These are phyloP conservation scores for Oscheius sp. DNA, from an alignment of 2,888 invertebrate species.

Conservation along the genomic window DNA sequence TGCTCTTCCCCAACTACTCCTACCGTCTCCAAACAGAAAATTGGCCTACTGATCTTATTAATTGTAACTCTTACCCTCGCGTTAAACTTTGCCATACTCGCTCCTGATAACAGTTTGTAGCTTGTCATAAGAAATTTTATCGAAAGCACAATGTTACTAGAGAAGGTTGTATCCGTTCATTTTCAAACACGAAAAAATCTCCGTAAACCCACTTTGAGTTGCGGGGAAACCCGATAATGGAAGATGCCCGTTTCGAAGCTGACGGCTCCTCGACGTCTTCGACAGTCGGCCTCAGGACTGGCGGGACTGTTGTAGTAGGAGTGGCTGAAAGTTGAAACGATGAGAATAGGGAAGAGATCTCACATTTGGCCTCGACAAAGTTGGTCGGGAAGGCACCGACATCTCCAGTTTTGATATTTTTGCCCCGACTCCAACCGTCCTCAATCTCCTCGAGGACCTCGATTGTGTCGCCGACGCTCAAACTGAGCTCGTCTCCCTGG, in stretches of 20 bases:
- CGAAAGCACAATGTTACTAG: too few relatives aligned
- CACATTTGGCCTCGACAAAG: slow-evolving; percentile 80
- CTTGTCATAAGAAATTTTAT: too few relatives aligned
- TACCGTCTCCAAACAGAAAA: too few relatives aligned
- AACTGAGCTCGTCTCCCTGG: slow-evolving; percentile 90
- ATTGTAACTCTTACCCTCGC: too few relatives aligned
- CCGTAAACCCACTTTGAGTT: not conserved
- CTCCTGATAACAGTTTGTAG: too few relatives aligned
- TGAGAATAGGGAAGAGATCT: not conserved
- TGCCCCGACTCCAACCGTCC: slow-evolving; percentile 82
- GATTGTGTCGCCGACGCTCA: slow-evolving; percentile 88
- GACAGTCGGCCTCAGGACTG: slow-evolving; percentile 12
- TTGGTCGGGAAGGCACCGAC: slow-evolving; percentile 95
- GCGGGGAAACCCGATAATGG: slow-evolving; percentile 37
- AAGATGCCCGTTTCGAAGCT: slow-evolving; percentile 53
- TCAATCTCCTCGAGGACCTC: slow-evolving; percentile 89
- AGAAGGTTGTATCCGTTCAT: too few relatives aligned
- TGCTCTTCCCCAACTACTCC: too few relatives aligned
- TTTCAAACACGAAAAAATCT: not conserved
- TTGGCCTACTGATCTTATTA: too few relatives aligned
- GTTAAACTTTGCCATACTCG: too few relatives aligned
- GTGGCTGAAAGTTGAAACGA: slow-evolving; percentile 7
- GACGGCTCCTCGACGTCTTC: slow-evolving; percentile 39
- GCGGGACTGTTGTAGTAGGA: slow-evolving; percentile 14
- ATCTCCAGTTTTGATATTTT: slow-evolving; percentile 77